A percentile compares a stretch with the other conserved stretches of the same genome.
These are phyloP conservation scores for Megamerina dolium DNA, from an alignment of 2,888 invertebrate genomes.

Conservation along the genomic window DNA sequence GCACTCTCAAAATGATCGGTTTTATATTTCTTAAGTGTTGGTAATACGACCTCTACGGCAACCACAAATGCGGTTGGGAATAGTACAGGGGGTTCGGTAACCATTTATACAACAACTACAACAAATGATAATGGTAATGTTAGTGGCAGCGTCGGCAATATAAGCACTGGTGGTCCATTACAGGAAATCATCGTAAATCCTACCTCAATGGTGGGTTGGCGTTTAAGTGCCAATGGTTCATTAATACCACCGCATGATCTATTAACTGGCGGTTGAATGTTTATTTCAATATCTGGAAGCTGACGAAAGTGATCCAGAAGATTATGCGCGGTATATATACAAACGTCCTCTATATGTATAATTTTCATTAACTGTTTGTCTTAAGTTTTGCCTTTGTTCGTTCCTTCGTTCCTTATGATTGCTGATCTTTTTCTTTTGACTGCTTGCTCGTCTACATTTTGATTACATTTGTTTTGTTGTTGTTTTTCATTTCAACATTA, in stretches of 20 bases:
- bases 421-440: not conserved
- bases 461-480: slow-evolving; percentile 5
- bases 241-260: slow-evolving; percentile 49
- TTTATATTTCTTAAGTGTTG: no score
- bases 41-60: slow-evolving; percentile 18
- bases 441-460: not conserved
- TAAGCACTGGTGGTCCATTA: slow-evolving; percentile 39
- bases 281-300: slow-evolving; percentile 71
- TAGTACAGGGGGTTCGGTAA: slow-evolving; percentile 38
- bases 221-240: slow-evolving; percentile 47
- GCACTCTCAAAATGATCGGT: no score
- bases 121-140: slow-evolving; percentile 41
- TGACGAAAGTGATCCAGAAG: slow-evolving; percentile 63
- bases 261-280: slow-evolving; percentile 51
- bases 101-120: slow-evolving; percentile 43
- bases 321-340: slow-evolving; percentile 47
- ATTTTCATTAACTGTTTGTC: slow-evolving; percentile 1
- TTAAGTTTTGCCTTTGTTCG: no score
- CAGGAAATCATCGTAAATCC: slow-evolving; percentile 50
- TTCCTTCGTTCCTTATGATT: no score
- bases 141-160: no score
- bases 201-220: slow-evolving; percentile 49
- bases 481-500: no score
- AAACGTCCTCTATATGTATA: no score
- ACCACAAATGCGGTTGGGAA: slow-evolving; percentile 39